Evolutionary conservation across 2,888 invertebrate genomes (phyloP).

Genomic region (Theristus sp.): DNA sequence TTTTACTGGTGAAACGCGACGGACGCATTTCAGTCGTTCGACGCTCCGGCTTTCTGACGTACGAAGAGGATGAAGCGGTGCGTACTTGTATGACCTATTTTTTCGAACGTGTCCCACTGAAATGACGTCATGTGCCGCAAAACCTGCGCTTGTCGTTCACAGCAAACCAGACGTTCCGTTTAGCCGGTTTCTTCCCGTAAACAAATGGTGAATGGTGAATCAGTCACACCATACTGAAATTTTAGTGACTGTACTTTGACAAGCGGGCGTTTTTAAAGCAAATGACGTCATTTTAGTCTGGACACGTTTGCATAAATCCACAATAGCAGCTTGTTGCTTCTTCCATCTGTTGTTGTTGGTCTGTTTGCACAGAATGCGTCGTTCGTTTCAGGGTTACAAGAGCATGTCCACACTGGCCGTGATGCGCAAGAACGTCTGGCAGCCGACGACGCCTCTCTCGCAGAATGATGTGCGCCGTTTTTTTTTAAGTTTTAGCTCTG

Average conservation of each 20-base stretch:
- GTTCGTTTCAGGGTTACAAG: neutral
- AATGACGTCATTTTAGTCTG: neutral
- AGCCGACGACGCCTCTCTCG: neutral
- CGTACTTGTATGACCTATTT: neutral
- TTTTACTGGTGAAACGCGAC: neutral
- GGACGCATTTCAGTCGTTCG: neutral
- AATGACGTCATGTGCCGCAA: no score
- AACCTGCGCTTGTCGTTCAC: no score
- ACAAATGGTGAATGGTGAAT: no score
- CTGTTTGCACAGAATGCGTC: no score
- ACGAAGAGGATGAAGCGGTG: neutral
- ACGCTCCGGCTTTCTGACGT: neutral
- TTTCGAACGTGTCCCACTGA: no score
- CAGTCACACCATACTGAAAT: neutral
- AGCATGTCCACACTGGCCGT: neutral
- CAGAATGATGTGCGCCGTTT: neutral
- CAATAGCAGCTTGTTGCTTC: no score
- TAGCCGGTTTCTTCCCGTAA: no score
- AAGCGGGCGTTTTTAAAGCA: neutral
- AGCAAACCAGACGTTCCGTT: no score
- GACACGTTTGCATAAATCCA: no score
- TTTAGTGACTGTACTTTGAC: neutral
- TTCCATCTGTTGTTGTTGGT: no score
- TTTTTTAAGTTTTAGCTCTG: no score
- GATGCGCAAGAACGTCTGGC: neutral